A percentile compares a stretch with the other conserved stretches of the same genome.
phyloP scores from a whole-genome alignment of 2,888 invertebrate genomes.

The Drosophila subsilvestris region DNA sequence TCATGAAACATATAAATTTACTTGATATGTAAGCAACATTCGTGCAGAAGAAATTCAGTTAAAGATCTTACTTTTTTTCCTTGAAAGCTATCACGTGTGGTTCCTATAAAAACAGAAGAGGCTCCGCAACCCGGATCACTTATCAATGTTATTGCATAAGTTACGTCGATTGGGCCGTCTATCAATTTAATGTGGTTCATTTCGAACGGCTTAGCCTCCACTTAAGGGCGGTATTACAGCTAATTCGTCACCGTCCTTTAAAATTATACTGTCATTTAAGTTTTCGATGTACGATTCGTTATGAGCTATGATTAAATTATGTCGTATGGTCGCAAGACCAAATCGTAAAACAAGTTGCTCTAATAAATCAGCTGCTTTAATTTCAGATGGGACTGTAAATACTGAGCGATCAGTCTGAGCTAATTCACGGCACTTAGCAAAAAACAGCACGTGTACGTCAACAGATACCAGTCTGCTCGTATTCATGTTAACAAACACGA shows the following conservation, averaged over 20 bases:
- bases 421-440: constrained; percentile 95
- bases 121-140: constrained; percentile 92
- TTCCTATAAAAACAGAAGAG: constrained; percentile 94
- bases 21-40: not conserved
- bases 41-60: not conserved
- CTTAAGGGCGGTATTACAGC: constrained; percentile 97
- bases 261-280: constrained; percentile 85
- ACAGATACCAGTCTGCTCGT: constrained; percentile 28
- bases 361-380: constrained; percentile 87
- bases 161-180: constrained; percentile 88
- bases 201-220: constrained; percentile 88
- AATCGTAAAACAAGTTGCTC: constrained; percentile 87
- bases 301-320: constrained; percentile 90
- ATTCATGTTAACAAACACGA: constrained; percentile 22
- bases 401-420: constrained; percentile 87
- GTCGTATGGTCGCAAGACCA: constrained; percentile 88
- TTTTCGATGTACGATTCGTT: constrained; percentile 91
- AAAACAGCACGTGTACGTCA: constrained; percentile 91
- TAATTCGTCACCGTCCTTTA: constrained; percentile 90
- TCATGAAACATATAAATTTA: not conserved
- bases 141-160: constrained; percentile 85
- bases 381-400: constrained; percentile 84
- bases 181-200: constrained; percentile 91
- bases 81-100: constrained; percentile 93
- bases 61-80: constrained; percentile 87